Base-by-base conservation (phyloP, 2,888 invertebrate species). In the Ophraella communa region DNA sequence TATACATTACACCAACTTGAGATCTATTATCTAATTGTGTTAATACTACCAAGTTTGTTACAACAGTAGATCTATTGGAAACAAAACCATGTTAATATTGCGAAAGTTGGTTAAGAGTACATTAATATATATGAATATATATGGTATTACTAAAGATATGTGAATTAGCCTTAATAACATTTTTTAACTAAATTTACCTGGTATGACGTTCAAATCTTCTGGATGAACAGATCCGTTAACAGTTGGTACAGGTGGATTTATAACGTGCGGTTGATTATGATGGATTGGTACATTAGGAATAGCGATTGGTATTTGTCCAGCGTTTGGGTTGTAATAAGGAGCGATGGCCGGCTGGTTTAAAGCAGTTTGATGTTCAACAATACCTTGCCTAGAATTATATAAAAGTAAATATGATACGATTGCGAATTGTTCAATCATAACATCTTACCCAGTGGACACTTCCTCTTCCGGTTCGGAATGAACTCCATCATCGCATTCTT, bases 381-480 rank as follows among this genome's bases (percentile, higher is more conserved):
- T 66, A 27, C 72, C 68, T 63, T 49, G 76, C 62, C 71, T 74
- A 24, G 35, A 42, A 44, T 11, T 51, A 33, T 27, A 53, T 49
- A 56, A 21, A 42, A 7, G 11, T 21, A 23, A 56, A 23, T 20
- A 42, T 49, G 20, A 45, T 8, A 14, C 14, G n/a, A n/a, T n/a
- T n/a, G n/a, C n/a, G n/a, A n/a, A n/a, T n/a, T n/a, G n/a, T n/a
- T n/a, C n/a, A n/a, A n/a, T n/a, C n/a, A n/a, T n/a, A n/a, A n/a
- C n/a, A n/a, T 10, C 57, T 62, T 35, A 65, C 65, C 65, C 63
- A n/a, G 55, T 21, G 5, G 56, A 49, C 17, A 83, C 85, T 71
- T 90, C 90, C 74, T 89, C 90, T 76, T 90, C 91, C 53, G 85
- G 85, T 77, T 90, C 90, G 45, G 89, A 87, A 49, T 88, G 87